Base-by-base conservation (phyloP, 1,140 invertebrate species). In the Gryllus bimaculatus region DNA sequence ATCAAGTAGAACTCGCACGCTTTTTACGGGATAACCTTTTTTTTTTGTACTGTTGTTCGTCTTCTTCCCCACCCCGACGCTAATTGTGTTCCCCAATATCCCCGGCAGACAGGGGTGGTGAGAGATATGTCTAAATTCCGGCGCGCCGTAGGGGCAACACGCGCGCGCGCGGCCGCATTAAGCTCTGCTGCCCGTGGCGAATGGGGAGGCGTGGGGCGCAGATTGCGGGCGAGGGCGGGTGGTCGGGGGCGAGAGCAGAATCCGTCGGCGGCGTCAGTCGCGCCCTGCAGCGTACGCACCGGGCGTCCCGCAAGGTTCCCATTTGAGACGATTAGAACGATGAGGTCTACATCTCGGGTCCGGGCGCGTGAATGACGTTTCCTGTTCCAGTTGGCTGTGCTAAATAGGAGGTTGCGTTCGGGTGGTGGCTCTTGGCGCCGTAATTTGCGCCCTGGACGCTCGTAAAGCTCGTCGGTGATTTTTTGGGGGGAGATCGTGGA, bases 1-100 rank as follows among this genome's bases (percentile, higher is more conserved):
- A 66, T 66, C 54, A 66, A 66, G 54, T 66, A 66, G 54, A 66
- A 66, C 54, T 66, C 54, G 54, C 54, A 66, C 54, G 54, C 54
- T 66, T 66, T 66, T 66, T 66, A 66, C 54, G 10, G 54, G 54
- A 10, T 66, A 7, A 7, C 54, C 8, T 54, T 54, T 54, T 66
- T 66, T 39, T 39, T 39, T 39, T 39, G 26, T 39, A 39, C 26
- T 39, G 26, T 39, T 39, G 26, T 39, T 39, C 26, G 26, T 39
- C 26, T 39, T 5, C 26, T 39, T 66, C 54, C 54, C 54, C 54
- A 18, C 54, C 54, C 18, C 18, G 54, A 7, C 54, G 54, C 54
- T 66, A 66, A 66, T 66, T 66, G 54, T 66, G 54, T 66, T 66
- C 54, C 18, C 54, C 54, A 66, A 66, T 66, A 66, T 66, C 10